Percentiles rank a stretch among this genome's conserved stretches.
These are phyloP conservation scores for Otolemur garnettii DNA, from an alignment of 2,113 vertebrate genomes.

Conservation along the genomic window DNA sequence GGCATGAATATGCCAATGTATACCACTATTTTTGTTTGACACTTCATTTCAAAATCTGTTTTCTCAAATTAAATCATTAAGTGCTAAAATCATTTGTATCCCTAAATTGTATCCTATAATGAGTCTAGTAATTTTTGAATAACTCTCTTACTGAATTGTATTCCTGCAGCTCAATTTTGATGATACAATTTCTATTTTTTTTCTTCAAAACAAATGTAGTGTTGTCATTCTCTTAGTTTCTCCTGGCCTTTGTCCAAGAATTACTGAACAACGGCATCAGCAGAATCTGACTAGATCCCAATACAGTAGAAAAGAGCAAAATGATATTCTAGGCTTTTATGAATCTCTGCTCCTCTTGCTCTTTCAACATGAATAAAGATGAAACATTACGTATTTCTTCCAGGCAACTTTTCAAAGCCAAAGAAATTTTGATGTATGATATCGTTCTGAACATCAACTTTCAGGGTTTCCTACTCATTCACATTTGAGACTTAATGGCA, in stretches of 20 bases:
- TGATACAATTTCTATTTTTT: slow-evolving; percentile 58
- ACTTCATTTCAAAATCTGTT: slow-evolving; percentile 25
- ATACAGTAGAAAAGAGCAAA: slow-evolving; percentile 24
- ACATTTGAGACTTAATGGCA: slow-evolving; percentile 58
- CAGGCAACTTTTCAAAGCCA: slow-evolving; percentile 67
- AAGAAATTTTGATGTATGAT: slow-evolving; percentile 70
- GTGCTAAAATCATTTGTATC: slow-evolving; percentile 6
- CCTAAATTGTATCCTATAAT: slow-evolving; percentile 6
- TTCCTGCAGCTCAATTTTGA: slow-evolving; percentile 44
- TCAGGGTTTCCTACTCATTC: slow-evolving; percentile 59
- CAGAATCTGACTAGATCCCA: slow-evolving; percentile 53
- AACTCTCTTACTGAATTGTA: slow-evolving; percentile 29
- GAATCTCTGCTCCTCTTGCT: slow-evolving; percentile 5
- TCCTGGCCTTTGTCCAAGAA: slow-evolving; percentile 56
- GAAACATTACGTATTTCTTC: slow-evolving; percentile 29
- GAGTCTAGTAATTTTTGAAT: background rate
- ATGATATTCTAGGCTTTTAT: slow-evolving; percentile 31
- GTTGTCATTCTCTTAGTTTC: slow-evolving; percentile 35
- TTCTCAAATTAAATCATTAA: slow-evolving; percentile 46
- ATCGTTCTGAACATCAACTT: slow-evolving; percentile 59
- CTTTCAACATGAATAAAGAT: slow-evolving; percentile 69
- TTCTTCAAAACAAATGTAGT: slow-evolving; percentile 54
- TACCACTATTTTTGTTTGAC: background rate
- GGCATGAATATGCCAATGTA: background rate
- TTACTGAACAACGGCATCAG: background rate